These are phyloP conservation scores for Benthosema pterotum DNA, from an alignment of 2,797 vertebrate species.

Conservation along the genomic window DNA sequence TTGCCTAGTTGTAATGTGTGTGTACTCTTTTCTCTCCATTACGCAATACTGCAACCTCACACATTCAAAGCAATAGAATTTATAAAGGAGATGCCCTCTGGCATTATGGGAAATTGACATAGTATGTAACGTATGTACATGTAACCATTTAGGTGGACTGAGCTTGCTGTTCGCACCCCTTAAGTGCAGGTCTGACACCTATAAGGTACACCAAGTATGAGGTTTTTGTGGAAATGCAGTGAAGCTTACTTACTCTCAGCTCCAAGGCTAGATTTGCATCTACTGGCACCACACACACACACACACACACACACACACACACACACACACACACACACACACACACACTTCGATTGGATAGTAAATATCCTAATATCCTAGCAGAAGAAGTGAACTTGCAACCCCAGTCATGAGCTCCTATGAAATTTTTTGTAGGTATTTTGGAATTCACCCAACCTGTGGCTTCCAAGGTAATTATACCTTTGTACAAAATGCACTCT, in stretches of 20 bases:
- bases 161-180: slow-evolving; percentile 56
- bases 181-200: slow-evolving; percentile 46
- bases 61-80: slow-evolving; percentile 73
- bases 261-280: slow-evolving; percentile 55
- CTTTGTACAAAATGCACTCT: too few relatives aligned
- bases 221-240: slow-evolving; percentile 33
- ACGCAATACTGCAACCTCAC: slow-evolving; percentile 39
- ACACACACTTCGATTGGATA: too few relatives aligned
- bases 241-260: slow-evolving; percentile 25
- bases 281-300: slow-evolving; percentile 8
- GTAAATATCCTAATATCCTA: too few relatives aligned
- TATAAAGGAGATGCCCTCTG: slow-evolving; percentile 50
- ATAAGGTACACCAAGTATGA: slow-evolving; percentile 9
- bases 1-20: slow-evolving; percentile 17
- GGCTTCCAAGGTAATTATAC: too few relatives aligned
- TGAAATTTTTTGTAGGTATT: too few relatives aligned
- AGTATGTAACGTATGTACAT: too few relatives aligned
- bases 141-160: slow-evolving; percentile 23
- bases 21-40: slow-evolving; percentile 33
- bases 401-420: too few relatives aligned
- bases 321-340: not conserved
- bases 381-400: too few relatives aligned
- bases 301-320: not conserved
- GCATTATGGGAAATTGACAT: slow-evolving; percentile 37
- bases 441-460: too few relatives aligned